A percentile compares a stretch with the other conserved stretches of the same genome.
Conservation (phyloP, 1,140 invertebrate genomes). For the Rhopalosiphum padi region DNA sequence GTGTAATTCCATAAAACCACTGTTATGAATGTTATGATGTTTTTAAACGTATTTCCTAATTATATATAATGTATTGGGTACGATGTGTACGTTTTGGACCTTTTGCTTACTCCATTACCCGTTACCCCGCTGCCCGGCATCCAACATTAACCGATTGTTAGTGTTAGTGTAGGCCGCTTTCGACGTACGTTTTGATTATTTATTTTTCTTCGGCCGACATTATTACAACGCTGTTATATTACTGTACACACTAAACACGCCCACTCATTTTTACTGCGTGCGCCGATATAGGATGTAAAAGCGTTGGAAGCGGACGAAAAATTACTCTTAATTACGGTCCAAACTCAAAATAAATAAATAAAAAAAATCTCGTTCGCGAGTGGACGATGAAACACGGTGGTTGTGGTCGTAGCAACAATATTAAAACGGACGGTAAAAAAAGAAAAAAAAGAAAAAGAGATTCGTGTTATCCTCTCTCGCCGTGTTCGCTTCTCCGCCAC, state of each 20-base stretch:
- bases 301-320: conserved; percentile 10
- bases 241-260: not conserved
- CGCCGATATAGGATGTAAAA: not conserved
- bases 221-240: not conserved
- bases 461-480: not conserved
- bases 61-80: not conserved
- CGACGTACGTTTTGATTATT: not conserved
- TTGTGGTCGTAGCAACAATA: not conserved
- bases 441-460: not conserved
- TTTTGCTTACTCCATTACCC: not conserved
- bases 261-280: not conserved
- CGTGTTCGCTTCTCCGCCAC: not conserved
- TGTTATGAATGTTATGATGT: not conserved
- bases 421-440: not conserved
- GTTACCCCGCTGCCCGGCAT: not conserved
- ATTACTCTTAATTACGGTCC: conserved; percentile 53
- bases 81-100: not conserved
- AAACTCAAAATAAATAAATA: not conserved
- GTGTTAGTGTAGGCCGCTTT: not conserved
- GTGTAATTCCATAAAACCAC: not conserved
- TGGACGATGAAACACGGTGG: not conserved
- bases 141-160: not conserved
- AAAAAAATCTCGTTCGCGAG: not conserved
- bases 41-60: not conserved
- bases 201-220: not conserved